Evolutionary conservation across 1,140 invertebrate species (phyloP), one percentile per base, ranked within the genome.

Genomic region (Cardiocondyla obscurior): DNA sequence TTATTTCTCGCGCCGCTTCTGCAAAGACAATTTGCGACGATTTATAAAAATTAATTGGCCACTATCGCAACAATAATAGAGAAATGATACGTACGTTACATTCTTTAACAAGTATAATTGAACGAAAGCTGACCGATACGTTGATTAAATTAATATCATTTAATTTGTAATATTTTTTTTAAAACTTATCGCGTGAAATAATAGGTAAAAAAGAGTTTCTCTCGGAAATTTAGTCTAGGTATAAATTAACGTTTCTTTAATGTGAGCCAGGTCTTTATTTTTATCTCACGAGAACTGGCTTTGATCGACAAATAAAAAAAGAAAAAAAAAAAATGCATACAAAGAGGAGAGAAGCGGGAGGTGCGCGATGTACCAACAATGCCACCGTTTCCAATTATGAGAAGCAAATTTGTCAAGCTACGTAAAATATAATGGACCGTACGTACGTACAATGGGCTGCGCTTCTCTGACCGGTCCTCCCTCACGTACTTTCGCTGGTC

Each of bases 391-490:
- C 51, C 81, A 87, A 83, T 83, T 87, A 87, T 87, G 85, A 58
- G 85, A 86, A 87, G 60, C 70, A 60, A 51, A 87, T 86, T 86
- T 79, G 81, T 86, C 51, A 65, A 72, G 85, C 44, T 51, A 62
- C 65, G 84, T 53, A 82, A 82, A 83, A 86, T 46, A 53, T 51
- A 69, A 51, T 36, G 55, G 46, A n/a, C 85, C 46, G 73, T 30
- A 65, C 65, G 73, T 30, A 65, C 65, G 46, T 36, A 79, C 72
- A 86, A 86, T 79, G 65, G 36, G n/a, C n/a, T n/a, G n/a, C n/a
- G n/a, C n/a, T n/a, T n/a, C n/a, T n/a, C 30, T 64, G 39, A n/a
- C 46, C 6, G 33, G 39, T 70, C 44, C 33, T 57, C 60, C 14
- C 25, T 5, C 65, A 0, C 25, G 39, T 73, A 86, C 85, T 86